Evolutionary conservation across 2,113 vertebrate genomes (phyloP).

Genomic region (Triplophysa tibetana): DNA sequence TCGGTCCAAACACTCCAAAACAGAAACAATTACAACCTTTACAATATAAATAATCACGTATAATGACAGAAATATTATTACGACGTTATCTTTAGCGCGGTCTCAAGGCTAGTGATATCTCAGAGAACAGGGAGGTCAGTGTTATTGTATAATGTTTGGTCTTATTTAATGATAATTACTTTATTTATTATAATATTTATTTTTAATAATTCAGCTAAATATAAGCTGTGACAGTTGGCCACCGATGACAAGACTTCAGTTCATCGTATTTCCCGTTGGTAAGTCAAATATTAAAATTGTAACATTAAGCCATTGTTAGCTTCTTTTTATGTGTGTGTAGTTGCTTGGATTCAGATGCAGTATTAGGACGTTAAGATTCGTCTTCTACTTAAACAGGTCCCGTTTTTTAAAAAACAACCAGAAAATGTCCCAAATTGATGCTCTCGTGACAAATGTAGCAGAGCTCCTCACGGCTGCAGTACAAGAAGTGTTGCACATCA

Average conservation of each 20-base stretch:
- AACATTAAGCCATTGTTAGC: too few relatives aligned
- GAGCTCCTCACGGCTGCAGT: conserved; percentile 47
- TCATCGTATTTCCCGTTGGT: too few relatives aligned
- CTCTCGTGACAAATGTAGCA: conserved; percentile 44
- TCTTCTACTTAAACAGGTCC: conserved; percentile 1
- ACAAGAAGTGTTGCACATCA: conserved; percentile 52
- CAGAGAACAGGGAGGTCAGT: conserved; percentile 4
- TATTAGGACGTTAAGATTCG: neutral
- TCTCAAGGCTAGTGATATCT: neutral
- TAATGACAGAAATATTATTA: neutral
- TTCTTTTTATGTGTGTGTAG: too few relatives aligned
- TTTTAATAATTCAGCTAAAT: too few relatives aligned
- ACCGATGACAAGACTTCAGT: too few relatives aligned
- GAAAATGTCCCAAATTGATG: conserved; percentile 50
- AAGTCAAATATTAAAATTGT: too few relatives aligned
- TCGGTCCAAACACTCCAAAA: neutral
- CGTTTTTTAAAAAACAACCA: neutral
- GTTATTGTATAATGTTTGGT: neutral
- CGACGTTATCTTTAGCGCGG: neutral
- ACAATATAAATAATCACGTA: neutral
- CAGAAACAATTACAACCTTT: neutral
- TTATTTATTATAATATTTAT: neutral
- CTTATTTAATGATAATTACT: neutral
- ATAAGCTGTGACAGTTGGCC: too few relatives aligned
- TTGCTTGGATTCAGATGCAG: neutral